These are phyloP conservation scores for Diadema setosum DNA, from an alignment of 35 echinoderm and acorn worm genomes.

Conservation along the genomic window DNA sequence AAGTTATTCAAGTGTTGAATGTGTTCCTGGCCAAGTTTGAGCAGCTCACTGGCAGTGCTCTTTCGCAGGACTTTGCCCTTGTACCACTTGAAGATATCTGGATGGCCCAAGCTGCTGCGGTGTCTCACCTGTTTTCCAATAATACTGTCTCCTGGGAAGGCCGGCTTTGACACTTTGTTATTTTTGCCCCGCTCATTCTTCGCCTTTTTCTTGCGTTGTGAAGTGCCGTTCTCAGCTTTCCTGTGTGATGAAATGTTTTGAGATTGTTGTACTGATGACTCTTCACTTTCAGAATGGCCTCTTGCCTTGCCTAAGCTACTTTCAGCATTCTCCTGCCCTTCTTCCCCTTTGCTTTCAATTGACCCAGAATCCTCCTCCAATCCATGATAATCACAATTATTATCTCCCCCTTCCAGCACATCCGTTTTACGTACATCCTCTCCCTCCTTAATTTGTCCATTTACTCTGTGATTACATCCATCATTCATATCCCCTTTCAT, in stretches of 20 bases:
- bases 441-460: neutral
- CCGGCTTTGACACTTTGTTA: neutral
- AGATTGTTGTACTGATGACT: neutral
- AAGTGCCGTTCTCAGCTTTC: neutral
- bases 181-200: neutral
- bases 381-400: neutral
- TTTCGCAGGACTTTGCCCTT: neutral
- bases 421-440: neutral
- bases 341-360: neutral
- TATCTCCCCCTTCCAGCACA: neutral
- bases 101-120: neutral
- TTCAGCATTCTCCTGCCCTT: neutral
- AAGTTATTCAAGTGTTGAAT: neutral
- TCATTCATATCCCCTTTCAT: too few species aligned
- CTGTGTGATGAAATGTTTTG: neutral
- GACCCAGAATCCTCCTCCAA: neutral
- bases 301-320: neutral
- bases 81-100: neutral
- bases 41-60: neutral
- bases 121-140: neutral
- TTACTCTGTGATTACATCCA: neutral
- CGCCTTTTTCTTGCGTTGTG: neutral
- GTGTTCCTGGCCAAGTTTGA: neutral
- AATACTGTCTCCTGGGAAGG: neutral
- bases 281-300: neutral